Percentiles rank a stretch among this genome's conserved stretches.
Conservation (phyloP, 2,113 vertebrate genomes). For the Seriola aureovittata region DNA sequence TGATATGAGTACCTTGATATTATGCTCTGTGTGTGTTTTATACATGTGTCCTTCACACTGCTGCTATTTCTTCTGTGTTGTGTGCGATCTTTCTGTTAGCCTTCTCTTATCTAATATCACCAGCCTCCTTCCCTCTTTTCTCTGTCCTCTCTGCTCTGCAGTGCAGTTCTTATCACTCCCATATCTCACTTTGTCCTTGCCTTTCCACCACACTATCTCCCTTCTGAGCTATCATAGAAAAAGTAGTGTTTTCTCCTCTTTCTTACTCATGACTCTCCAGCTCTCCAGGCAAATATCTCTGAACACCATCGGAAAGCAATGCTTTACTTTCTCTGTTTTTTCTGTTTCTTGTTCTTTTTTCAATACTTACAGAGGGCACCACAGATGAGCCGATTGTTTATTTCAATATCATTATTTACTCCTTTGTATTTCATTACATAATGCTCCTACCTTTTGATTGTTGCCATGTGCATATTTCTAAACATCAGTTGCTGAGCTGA, state of each 20-base stretch:
- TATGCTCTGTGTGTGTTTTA: not conserved
- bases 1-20: not conserved
- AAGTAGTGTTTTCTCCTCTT: constrained; percentile 10
- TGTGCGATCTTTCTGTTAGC: not conserved
- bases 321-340: not conserved
- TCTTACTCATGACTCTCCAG: constrained; percentile 14
- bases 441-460: not conserved
- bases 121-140: not conserved
- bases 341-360: not conserved
- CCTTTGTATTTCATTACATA: constrained; percentile 17
- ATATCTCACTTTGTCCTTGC: constrained; percentile 34
- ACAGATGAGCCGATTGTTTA: constrained; percentile 4
- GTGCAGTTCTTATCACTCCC: constrained; percentile 22
- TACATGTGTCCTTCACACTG: not conserved
- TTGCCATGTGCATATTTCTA: not conserved
- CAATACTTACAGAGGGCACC: not conserved
- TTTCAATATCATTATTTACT: not conserved
- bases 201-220: constrained; percentile 6
- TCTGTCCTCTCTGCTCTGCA: constrained; percentile 5
- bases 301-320: not conserved
- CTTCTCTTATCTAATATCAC: not conserved
- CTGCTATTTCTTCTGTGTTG: not conserved
- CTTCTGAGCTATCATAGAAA: not conserved
- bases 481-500: not conserved
- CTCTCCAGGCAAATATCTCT: constrained; percentile 1